phyloP scores from a whole-genome alignment of 2,888 invertebrate species.

The Orchesella flavescens region DNA sequence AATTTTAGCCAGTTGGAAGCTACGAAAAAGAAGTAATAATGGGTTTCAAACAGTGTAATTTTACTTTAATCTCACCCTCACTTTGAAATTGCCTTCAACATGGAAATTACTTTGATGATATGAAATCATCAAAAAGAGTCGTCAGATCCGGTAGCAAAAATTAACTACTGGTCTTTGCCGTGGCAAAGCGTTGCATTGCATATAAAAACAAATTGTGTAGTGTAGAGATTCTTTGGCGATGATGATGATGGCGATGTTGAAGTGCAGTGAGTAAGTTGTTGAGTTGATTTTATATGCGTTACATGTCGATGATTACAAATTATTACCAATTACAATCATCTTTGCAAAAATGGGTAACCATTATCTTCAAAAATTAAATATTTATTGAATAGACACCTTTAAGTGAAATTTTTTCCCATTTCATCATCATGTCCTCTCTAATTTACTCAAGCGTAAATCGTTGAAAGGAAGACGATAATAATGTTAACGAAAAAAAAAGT shows the following conservation, averaged over 20 bases:
- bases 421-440: constrained; percentile 9
- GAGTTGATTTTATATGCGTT: constrained; percentile 6
- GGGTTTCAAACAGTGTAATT: background rate
- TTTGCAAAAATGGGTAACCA: constrained; percentile 6
- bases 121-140: constrained; percentile 18
- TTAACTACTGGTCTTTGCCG: constrained; percentile 50
- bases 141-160: constrained; percentile 51
- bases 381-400: constrained; percentile 36
- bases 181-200: background rate
- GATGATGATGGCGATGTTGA: too few relatives aligned
- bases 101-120: constrained; percentile 17
- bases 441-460: constrained; percentile 3
- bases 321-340: constrained; percentile 13
- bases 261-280: background rate
- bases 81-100: background rate
- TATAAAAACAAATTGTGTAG: background rate
- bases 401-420: constrained; percentile 7
- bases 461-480: background rate
- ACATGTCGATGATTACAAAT: background rate
- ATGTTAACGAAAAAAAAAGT: background rate
- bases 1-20: too few relatives aligned
- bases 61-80: constrained; percentile 3
- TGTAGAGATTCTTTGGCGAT: too few relatives aligned
- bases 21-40: background rate
- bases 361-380: constrained; percentile 40